These are phyloP conservation scores for Lophius piscatorius DNA, from an alignment of 2,113 vertebrate species.

Conservation along the genomic window DNA sequence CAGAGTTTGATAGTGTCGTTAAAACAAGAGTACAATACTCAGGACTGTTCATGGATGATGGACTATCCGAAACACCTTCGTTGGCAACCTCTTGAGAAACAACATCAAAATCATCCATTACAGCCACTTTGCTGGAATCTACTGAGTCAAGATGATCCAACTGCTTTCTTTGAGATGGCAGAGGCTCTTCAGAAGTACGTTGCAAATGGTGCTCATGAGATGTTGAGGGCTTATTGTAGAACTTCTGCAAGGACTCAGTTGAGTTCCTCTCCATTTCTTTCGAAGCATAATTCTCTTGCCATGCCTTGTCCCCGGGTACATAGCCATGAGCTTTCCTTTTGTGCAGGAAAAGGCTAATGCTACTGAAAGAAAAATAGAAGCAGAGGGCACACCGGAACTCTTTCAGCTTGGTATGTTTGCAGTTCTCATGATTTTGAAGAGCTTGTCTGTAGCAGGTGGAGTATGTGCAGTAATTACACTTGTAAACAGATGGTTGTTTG, in stretches of 20 bases:
- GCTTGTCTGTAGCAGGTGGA: constrained; percentile 92
- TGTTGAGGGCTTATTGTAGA: constrained; percentile 44
- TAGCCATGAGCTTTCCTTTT: constrained; percentile 95
- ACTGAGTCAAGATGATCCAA: background rate
- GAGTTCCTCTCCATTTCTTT: constrained; percentile 84
- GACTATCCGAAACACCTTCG: constrained; percentile 12
- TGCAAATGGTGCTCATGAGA: constrained; percentile 2
- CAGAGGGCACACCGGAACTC: constrained; percentile 92
- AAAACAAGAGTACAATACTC: constrained; percentile 73
- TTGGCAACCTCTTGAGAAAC: constrained; percentile 32
- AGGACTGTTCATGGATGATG: constrained; percentile 11
- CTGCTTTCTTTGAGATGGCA: constrained; percentile 1
- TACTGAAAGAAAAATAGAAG: constrained; percentile 91
- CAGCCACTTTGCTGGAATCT: background rate
- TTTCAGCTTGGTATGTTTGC: constrained; percentile 91
- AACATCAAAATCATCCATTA: constrained; percentile 17
- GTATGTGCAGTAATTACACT: constrained; percentile 94
- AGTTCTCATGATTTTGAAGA: constrained; percentile 93
- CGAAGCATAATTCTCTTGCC: constrained; percentile 86
- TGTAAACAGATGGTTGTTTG: constrained; percentile 77
- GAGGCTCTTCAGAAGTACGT: background rate
- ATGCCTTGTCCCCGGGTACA: constrained; percentile 88
- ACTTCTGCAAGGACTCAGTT: constrained; percentile 51
- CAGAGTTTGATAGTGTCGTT: constrained; percentile 59
- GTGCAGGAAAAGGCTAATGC: constrained; percentile 94